These are phyloP conservation scores for Brachionus rotundiformis DNA, from an alignment of 1,140 invertebrate genomes.

Conservation along the genomic window DNA sequence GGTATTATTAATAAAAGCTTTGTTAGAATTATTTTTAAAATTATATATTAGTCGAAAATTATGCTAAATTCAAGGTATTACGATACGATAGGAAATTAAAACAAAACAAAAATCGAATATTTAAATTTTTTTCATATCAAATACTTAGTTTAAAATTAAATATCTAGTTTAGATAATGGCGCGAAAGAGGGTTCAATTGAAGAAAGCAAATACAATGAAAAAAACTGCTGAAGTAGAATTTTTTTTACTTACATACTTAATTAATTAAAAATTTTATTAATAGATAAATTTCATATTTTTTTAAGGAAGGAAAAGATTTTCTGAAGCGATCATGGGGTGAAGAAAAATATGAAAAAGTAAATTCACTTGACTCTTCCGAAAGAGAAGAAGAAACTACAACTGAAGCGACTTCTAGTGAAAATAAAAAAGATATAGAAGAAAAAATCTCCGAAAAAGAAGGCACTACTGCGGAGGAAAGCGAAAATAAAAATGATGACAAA, in stretches of 20 bases:
- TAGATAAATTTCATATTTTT: not conserved
- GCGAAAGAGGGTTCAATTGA: not conserved
- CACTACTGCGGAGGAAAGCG: not conserved
- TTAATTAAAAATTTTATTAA: too few species aligned
- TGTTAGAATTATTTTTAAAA: not conserved
- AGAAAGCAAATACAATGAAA: slow-evolving; percentile 20
- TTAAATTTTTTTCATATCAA: too few species aligned
- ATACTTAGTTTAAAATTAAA: too few species aligned
- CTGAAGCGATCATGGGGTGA: slow-evolving; percentile 32
- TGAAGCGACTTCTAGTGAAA: not conserved
- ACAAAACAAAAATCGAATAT: not conserved
- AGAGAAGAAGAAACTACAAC: not conserved
- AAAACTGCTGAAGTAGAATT: slow-evolving; percentile 22
- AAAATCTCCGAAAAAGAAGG: not conserved
- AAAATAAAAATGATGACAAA: too few species aligned
- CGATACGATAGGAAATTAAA: not conserved
- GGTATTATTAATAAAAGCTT: not conserved
- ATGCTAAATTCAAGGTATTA: slow-evolving; percentile 25
- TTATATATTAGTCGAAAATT: slow-evolving; percentile 32
- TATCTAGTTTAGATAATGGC: slow-evolving; percentile 31
- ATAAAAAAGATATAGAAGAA: not conserved
- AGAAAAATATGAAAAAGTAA: slow-evolving; percentile 31
- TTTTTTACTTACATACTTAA: too few species aligned
- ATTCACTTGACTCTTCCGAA: not conserved
- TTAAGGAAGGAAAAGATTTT: slow-evolving; percentile 20